These are phyloP conservation scores for Bagarius yarrelli DNA, from an alignment of 2,113 vertebrate genomes.

Conservation along the genomic window DNA sequence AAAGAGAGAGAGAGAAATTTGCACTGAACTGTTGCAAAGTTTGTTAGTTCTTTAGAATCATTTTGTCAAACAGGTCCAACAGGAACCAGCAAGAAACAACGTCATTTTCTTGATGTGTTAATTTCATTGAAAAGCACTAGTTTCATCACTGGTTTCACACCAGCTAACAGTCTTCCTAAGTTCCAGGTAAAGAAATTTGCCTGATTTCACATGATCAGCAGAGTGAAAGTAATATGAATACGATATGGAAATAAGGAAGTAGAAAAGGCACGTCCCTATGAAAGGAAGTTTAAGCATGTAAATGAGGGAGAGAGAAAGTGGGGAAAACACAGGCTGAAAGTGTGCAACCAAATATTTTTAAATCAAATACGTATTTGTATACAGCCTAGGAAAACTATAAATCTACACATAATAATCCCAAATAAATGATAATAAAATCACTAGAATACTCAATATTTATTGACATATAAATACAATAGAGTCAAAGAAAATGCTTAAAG, in stretches of 20 bases:
- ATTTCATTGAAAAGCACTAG: not conserved
- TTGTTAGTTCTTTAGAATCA: not conserved
- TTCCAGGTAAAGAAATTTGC: not conserved
- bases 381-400: not conserved
- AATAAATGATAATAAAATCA: not conserved
- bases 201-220: not conserved
- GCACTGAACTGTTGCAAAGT: not conserved
- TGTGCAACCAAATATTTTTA: not conserved
- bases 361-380: not conserved
- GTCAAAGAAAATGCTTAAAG: not conserved
- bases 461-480: not conserved
- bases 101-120: not conserved
- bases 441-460: not conserved
- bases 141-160: not conserved
- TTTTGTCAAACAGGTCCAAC: conserved; percentile 5
- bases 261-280: not conserved
- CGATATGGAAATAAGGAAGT: not conserved
- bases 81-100: not conserved
- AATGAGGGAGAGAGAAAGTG: not conserved
- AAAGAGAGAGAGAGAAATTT: not conserved
- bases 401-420: not conserved
- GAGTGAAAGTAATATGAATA: not conserved
- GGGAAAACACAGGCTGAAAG: not conserved
- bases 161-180: not conserved
- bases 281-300: not conserved